Conservation (phyloP, 2,797 vertebrate genomes). For the Rallus crepitans region DNA sequence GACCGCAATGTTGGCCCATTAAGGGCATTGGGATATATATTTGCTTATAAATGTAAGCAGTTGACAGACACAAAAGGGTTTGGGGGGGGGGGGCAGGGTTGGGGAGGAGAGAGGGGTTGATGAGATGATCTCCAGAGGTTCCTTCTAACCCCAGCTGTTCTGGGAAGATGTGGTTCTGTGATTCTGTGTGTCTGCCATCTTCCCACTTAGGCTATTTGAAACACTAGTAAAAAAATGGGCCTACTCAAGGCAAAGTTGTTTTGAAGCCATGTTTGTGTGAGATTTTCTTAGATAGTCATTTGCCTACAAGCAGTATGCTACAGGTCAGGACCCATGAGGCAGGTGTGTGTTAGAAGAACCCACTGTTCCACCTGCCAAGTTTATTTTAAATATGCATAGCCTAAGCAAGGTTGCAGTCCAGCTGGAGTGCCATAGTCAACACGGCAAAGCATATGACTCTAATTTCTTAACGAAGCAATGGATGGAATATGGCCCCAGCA, state of each 20-base stretch:
- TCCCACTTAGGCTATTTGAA: neutral
- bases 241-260: neutral
- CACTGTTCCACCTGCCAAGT: neutral
- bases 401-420: neutral
- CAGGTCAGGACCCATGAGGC: neutral
- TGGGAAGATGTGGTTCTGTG: too few relatives aligned
- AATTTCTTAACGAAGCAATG: neutral
- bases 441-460: neutral
- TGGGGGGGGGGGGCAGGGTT: too few relatives aligned
- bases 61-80: too few relatives aligned
- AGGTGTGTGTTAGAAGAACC: neutral
- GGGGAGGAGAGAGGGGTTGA: too few relatives aligned
- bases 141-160: too few relatives aligned
- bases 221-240: neutral
- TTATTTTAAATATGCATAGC: slow-evolving; percentile 16
- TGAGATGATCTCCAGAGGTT: too few relatives aligned
- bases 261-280: neutral
- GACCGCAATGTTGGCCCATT: too few relatives aligned
- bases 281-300: neutral
- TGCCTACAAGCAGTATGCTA: neutral
- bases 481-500: neutral
- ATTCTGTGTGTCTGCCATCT: neutral
- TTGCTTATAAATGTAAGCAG: too few relatives aligned
- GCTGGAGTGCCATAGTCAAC: neutral
- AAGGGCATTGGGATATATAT: too few relatives aligned